Conservation (phyloP, 2,797 vertebrate species). For the Lerista edwardsae region DNA sequence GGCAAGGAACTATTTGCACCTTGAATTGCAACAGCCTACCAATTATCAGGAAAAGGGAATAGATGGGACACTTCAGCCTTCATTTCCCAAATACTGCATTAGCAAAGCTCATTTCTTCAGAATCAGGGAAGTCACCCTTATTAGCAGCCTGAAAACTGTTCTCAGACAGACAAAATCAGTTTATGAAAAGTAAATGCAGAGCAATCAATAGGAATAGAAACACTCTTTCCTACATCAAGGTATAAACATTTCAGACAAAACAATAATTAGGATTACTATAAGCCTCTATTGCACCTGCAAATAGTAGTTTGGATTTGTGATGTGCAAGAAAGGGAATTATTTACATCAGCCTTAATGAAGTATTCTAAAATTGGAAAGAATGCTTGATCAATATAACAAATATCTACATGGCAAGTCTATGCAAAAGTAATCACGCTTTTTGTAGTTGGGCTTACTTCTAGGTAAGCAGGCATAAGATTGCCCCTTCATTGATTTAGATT, state of each 20-base stretch:
- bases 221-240: not conserved
- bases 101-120: not conserved
- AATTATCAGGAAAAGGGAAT: constrained; percentile 21
- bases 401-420: too few relatives aligned
- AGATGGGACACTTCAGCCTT: not conserved
- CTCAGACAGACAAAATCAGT: not conserved
- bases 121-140: not conserved
- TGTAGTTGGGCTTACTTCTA: too few relatives aligned
- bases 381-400: not conserved
- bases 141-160: not conserved
- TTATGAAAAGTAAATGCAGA: constrained; percentile 15
- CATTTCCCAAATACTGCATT: constrained; percentile 10
- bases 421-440: too few relatives aligned
- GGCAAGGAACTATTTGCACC: not conserved
- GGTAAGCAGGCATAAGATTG: too few relatives aligned
- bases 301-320: not conserved
- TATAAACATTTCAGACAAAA: not conserved
- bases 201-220: not conserved
- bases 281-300: not conserved
- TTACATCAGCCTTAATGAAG: not conserved
- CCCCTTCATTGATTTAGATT: too few relatives aligned
- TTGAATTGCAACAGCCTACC: not conserved
- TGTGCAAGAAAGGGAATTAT: not conserved
- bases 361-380: not conserved
- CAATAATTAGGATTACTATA: not conserved